Evolutionary conservation across 1,140 invertebrate genomes (phyloP), one percentile per base, ranked within the genome.

Genomic region (Melitaea cinxia): DNA sequence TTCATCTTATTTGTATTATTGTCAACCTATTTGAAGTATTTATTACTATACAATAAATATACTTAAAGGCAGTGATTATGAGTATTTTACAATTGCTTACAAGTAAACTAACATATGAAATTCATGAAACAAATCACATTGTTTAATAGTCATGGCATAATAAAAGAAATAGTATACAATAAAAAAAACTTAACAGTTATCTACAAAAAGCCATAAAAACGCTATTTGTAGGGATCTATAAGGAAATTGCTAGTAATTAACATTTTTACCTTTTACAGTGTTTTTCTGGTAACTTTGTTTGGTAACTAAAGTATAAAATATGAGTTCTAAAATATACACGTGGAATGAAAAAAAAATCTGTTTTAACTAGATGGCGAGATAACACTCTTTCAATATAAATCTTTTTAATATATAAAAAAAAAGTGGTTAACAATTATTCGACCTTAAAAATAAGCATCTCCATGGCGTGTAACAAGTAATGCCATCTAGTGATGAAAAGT

Each of bases 1-100:
- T 79, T 68, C 28, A 19, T 42, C 56, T 74, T 23, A 70, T 62
- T n/a, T 61, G 47, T 50, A 50, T 57, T 42, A 55, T 33, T 45
- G 42, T 47, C 19, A 47, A 12, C 10, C 14, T 47, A 23, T 23
- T 42, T 42, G 14, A 42, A 37, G 17, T 42, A 42, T 37, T 26
- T 53, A 54, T 60, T 53, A 53, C 35, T 61, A 62, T 47, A 74
- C 57, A 68, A 45, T 65, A 73, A 71, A 52, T 68, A 60, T 65
- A 66, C 26, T 65, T 47, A 47, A 37, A 4, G 42, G 42, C 42
- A 47, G 42, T 47, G 42, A 47, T 23, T 47, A 23, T 23, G 42
- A 47, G 42, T 47, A 47, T 47, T 47, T 47, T 47, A 47, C 42
- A 47, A 21, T 52, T 53, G 52, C 47, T 59, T 59, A 54, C 45